These are phyloP conservation scores for Aselliscus stoliczkanus DNA, from an alignment of 2,797 vertebrate species.

Conservation along the genomic window DNA sequence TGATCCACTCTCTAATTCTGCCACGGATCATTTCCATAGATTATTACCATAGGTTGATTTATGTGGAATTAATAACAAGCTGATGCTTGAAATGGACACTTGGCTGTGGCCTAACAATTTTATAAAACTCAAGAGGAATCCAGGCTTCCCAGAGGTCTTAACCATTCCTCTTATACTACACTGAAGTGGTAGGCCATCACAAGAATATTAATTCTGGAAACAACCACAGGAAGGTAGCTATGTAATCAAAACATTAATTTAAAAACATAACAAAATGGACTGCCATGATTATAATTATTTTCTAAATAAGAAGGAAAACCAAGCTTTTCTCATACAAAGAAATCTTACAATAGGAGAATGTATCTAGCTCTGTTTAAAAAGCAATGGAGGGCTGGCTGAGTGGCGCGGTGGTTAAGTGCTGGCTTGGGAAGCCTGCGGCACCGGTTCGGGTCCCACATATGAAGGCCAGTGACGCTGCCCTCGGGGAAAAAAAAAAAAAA, in stretches of 20 bases:
- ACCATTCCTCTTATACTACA: neutral
- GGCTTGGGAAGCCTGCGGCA: too few relatives aligned
- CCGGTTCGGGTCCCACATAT: too few relatives aligned
- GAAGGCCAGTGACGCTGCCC: too few relatives aligned
- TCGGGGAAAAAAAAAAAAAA: too few relatives aligned
- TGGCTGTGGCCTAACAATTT: neutral
- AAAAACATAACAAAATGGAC: neutral
- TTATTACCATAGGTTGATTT: neutral
- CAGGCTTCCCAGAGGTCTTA: neutral
- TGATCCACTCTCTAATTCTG: neutral
- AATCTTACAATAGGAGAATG: neutral
- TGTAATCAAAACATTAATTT: neutral
- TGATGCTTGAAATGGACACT: neutral
- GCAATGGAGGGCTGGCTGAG: too few relatives aligned
- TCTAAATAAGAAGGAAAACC: constrained; percentile 1
- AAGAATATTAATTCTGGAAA: neutral
- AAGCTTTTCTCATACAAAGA: neutral
- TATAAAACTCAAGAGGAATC: neutral
- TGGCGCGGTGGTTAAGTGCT: too few relatives aligned
- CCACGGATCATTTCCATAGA: neutral
- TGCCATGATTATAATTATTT: neutral
- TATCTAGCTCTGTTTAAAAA: neutral
- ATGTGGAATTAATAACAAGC: neutral
- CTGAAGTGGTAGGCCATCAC: neutral
- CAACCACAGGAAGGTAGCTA: neutral